A percentile compares a stretch with the other conserved stretches of the same genome.
phyloP scores from a whole-genome alignment of 2,797 vertebrate species.

The Scyliorhinus canicula region DNA sequence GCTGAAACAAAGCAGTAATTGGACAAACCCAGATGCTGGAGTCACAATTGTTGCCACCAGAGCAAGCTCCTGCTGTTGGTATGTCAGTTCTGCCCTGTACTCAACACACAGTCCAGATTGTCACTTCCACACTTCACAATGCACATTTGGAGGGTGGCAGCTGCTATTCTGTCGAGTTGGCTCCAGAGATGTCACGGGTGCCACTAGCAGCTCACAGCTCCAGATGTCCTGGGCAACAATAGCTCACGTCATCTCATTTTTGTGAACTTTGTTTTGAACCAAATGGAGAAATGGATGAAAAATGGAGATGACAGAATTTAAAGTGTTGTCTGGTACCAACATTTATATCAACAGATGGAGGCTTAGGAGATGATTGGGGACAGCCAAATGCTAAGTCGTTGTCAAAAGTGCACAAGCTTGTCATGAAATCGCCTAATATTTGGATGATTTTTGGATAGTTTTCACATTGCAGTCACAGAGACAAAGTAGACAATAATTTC shows the following conservation, averaged over 20 bases:
- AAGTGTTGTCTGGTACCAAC: neutral
- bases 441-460: neutral
- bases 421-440: neutral
- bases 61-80: neutral
- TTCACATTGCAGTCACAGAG: neutral
- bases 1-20: neutral
- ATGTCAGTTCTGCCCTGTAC: neutral
- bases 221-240: conserved; percentile 2
- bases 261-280: neutral
- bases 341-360: neutral
- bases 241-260: neutral
- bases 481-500: neutral
- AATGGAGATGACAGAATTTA: neutral
- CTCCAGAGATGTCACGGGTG: neutral
- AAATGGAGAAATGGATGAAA: neutral
- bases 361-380: neutral
- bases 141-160: neutral
- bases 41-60: neutral
- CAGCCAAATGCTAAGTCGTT: neutral
- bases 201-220: neutral
- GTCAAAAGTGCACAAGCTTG: neutral
- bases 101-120: neutral
- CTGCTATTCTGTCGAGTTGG: neutral
- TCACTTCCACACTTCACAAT: neutral
- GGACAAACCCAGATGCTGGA: neutral